A percentile compares a stretch with the other conserved stretches of the same genome.
These are phyloP conservation scores for Crotalus horridus DNA, from an alignment of 2,113 vertebrate genomes.

Conservation along the genomic window DNA sequence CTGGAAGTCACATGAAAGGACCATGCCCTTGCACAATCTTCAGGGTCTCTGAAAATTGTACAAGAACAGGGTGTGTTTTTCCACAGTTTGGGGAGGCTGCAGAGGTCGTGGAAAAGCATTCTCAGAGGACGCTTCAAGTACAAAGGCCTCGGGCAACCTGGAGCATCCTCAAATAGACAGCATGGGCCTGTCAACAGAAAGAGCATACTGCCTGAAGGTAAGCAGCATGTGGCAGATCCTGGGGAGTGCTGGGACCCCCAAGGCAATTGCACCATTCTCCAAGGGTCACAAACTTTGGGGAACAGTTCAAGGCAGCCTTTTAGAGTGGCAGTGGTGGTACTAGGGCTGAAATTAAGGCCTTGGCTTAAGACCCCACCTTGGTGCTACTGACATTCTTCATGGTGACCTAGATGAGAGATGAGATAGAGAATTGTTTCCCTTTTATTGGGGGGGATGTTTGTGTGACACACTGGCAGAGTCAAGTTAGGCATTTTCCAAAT, in stretches of 20 bases:
- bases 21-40: too few species aligned
- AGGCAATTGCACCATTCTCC: neutral
- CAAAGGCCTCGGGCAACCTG: neutral
- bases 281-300: neutral
- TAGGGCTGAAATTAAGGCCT: neutral
- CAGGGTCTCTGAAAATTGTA: too few species aligned
- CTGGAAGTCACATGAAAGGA: too few species aligned
- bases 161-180: neutral
- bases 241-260: neutral
- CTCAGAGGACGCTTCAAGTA: neutral
- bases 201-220: neutral
- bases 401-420: neutral
- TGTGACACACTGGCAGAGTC: neutral
- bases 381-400: neutral
- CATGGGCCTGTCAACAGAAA: neutral
- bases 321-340: neutral
- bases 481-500: neutral
- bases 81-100: neutral
- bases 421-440: neutral
- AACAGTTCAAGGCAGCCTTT: neutral
- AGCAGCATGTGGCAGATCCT: neutral
- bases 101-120: neutral
- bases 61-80: neutral
- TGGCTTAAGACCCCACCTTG: neutral
- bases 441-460: neutral